Evolutionary conservation across 2,888 invertebrate species (phyloP), one percentile per base, ranked within the genome.

Genomic region (Ellobium chinense): DNA sequence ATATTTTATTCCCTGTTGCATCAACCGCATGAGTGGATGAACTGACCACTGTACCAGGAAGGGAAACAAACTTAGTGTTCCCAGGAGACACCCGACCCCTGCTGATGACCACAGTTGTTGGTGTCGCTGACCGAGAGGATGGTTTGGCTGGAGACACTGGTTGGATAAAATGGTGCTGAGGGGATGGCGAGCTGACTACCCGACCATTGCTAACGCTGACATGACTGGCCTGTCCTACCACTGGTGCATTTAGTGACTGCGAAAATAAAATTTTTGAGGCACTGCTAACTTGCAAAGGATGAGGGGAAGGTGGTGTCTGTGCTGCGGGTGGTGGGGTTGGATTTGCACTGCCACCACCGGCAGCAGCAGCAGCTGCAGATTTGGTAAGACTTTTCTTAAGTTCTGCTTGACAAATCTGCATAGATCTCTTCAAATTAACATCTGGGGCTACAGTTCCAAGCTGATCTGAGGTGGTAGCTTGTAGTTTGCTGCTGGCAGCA

Each of bases 391-490:
- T 98, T 93, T 97, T 97, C 93, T 97, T 97, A 85, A 98, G 97
- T n/a, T 95, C 94, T 69, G 94, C 95, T 93, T 95, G 94, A 87
- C 94, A 94, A 88, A 98, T 98, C 94, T 98, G 98, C 93, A 98
- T 97, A 92, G 98, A 98, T 79, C 98, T 95, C 92, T 98, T 98
- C 77, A 98, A 94, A 93, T 98, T 98, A 54, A 98, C 97, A 46
- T 82, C 78, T 74, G 56, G 39, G 37, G 75, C 24, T n/a, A 7
- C 24, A 0, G 29, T 37, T n/a, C 39, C 73, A 1, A 37, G 24
- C 29, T 60, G 24, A 29, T 29, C 76, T 18, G 72, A 9, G n/a
- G n/a, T n/a, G 5, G 65, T 73, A 27, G 60, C 54, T 12, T 46
- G 31, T 18, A 62, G 24, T 75, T 39, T 77, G 62, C 60, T 56